Conservation (phyloP, 2,113 vertebrate species). For the Ictidomys tridecemlineatus region DNA sequence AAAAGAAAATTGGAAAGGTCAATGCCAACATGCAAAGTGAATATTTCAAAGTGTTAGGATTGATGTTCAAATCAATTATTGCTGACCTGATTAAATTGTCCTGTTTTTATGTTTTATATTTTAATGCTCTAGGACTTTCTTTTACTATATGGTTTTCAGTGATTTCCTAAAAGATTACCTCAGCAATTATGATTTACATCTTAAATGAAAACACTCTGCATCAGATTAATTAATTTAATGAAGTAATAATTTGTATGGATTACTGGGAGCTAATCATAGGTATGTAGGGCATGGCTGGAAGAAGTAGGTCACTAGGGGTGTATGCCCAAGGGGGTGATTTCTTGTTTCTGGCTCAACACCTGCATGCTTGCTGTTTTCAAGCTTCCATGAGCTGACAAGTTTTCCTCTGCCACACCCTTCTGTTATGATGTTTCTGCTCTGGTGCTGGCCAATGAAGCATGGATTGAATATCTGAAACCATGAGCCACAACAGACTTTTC, state of each 20-base stretch:
- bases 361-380: too few relatives aligned
- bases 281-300: too few relatives aligned
- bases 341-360: too few relatives aligned
- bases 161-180: not conserved
- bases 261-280: too few relatives aligned
- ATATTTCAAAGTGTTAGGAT: not conserved
- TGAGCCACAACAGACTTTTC: too few relatives aligned
- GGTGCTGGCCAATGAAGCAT: too few relatives aligned
- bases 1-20: not conserved
- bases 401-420: too few relatives aligned
- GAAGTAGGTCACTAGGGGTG: too few relatives aligned
- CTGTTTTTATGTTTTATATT: not conserved
- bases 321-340: too few relatives aligned
- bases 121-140: not conserved
- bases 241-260: not conserved
- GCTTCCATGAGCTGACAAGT: too few relatives aligned
- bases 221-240: not conserved
- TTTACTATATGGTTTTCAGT: not conserved
- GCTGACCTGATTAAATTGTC: not conserved
- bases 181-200: not conserved
- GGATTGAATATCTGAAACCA: too few relatives aligned
- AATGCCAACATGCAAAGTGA: not conserved
- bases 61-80: not conserved
- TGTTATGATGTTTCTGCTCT: too few relatives aligned
- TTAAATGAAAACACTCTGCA: not conserved